phyloP scores from a whole-genome alignment of 2,888 invertebrate species.

The Nephrotoma flavescens region DNA sequence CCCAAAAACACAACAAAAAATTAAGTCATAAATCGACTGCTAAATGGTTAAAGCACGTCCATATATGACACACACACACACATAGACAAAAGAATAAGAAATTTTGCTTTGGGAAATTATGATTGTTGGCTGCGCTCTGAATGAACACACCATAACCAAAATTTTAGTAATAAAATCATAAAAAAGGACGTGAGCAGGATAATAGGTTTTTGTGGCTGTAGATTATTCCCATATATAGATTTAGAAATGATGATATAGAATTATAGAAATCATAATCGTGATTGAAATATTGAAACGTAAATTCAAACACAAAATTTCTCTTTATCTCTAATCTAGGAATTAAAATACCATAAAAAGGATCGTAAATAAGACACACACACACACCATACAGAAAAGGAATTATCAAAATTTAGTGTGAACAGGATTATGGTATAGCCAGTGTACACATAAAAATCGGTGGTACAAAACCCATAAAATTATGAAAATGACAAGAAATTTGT shows the following conservation, averaged over 20 bases:
- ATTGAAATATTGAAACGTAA: background rate
- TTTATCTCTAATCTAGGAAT: background rate
- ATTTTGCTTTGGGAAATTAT: background rate
- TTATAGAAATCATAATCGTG: background rate
- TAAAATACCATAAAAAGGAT: background rate
- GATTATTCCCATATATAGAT: background rate
- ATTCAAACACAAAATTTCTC: background rate
- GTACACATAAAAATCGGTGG: background rate
- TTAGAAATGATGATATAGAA: background rate
- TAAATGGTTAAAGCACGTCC: background rate
- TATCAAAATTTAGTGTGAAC: background rate
- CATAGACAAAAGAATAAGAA: background rate
- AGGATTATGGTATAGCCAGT: background rate
- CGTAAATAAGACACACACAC: background rate
- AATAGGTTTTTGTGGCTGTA: background rate
- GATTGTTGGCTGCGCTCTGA: background rate
- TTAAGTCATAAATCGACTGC: background rate
- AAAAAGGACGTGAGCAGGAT: background rate
- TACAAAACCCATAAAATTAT: background rate
- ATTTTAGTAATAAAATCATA: background rate
- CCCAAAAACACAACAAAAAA: background rate
- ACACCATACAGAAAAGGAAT: background rate
- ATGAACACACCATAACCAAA: background rate
- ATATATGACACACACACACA: background rate
- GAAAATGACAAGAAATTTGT: background rate